These are phyloP conservation scores for Mormyrops boulengeri DNA, from an alignment of 2,797 vertebrate genomes.

Conservation along the genomic window DNA sequence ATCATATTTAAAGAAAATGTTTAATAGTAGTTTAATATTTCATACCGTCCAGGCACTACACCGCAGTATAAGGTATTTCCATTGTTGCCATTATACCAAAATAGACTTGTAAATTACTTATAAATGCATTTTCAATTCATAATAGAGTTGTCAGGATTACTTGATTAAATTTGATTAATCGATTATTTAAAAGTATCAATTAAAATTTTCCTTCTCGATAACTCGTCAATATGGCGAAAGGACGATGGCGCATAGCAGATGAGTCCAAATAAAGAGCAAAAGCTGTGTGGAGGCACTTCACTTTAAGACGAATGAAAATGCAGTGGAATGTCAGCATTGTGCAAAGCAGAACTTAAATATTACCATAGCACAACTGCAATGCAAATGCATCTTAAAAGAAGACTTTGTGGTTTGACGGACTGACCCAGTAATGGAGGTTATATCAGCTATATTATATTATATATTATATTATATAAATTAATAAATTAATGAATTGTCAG, in stretches of 20 bases:
- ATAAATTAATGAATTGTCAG: neutral
- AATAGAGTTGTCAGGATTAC: neutral
- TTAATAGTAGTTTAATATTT: neutral
- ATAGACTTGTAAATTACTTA: neutral
- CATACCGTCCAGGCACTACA: neutral
- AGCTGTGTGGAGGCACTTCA: neutral
- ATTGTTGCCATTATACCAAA: neutral
- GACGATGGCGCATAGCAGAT: neutral
- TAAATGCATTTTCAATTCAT: neutral
- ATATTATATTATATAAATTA: neutral
- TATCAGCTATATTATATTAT: neutral
- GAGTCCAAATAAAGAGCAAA: neutral
- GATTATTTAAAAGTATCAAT: neutral
- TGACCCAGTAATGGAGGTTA: no score
- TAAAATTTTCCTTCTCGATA: neutral
- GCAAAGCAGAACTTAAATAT: neutral
- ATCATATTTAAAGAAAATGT: neutral
- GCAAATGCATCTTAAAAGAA: neutral
- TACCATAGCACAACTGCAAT: neutral
- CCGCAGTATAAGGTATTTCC: neutral
- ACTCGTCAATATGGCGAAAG: neutral
- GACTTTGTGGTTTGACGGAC: no score
- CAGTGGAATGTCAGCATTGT: neutral
- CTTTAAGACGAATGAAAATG: neutral
- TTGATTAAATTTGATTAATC: neutral